A percentile compares a stretch with the other conserved stretches of the same genome.
Evolutionary conservation across 2,888 invertebrate species (phyloP).

Genomic region (Diarsia dahlii): DNA sequence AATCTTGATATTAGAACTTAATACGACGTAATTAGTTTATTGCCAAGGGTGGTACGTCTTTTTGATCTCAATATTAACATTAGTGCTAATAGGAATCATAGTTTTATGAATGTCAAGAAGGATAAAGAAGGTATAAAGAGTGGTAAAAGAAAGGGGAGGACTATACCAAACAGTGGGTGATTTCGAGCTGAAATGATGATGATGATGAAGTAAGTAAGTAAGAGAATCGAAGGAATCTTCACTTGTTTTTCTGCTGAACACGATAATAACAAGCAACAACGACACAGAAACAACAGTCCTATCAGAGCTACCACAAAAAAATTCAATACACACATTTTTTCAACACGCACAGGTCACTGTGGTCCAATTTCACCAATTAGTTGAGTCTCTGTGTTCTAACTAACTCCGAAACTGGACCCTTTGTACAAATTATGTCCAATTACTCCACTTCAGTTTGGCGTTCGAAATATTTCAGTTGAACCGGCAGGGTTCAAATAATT

Average conservation of each 20-base stretch:
- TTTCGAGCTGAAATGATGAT: too few relatives aligned
- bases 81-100: background rate
- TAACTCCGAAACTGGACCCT: conserved; percentile 42
- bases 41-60: background rate
- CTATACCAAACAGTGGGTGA: too few relatives aligned
- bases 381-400: conserved; percentile 24
- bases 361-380: conserved; percentile 51
- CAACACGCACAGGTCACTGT: background rate
- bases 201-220: background rate
- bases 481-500: conserved; percentile 17
- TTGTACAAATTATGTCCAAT: conserved; percentile 61
- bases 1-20: background rate
- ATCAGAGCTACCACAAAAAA: background rate
- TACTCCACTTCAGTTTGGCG: conserved; percentile 54
- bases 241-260: background rate
- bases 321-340: conserved; percentile 6
- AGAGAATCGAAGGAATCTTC: background rate
- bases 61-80: background rate
- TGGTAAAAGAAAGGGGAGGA: too few relatives aligned
- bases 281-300: background rate
- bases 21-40: conserved; percentile 23
- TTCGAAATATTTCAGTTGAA: conserved; percentile 42
- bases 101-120: background rate
- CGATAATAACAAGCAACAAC: background rate
- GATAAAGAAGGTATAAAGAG: background rate